Percentiles rank a stretch among this genome's conserved stretches.
Conservation (phyloP, 2,888 invertebrate genomes). For the Parasteatoda lunata region DNA sequence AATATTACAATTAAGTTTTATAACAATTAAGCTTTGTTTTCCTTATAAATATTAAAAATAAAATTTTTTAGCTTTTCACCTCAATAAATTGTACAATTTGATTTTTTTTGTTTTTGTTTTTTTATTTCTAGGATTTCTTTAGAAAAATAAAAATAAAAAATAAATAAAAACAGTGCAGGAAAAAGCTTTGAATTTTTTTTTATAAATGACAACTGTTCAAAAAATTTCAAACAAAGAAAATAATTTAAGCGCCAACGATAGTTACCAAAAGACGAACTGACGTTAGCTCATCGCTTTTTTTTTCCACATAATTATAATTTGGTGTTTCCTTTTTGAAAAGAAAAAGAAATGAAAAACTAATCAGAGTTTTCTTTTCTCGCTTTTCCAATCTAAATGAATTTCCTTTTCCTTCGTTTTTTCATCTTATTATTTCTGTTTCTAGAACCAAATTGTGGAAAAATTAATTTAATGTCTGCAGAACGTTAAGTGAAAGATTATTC, state of each 20-base stretch:
- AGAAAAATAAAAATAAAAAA: not conserved
- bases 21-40: too few relatives aligned
- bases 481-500: slow-evolving; percentile 42
- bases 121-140: not conserved
- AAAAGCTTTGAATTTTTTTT: not conserved
- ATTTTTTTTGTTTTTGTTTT: not conserved
- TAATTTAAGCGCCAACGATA: slow-evolving; percentile 67
- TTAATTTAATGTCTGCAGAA: slow-evolving; percentile 50
- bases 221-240: slow-evolving; percentile 48
- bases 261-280: slow-evolving; percentile 42
- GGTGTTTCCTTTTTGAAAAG: slow-evolving; percentile 36
- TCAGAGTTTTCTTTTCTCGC: slow-evolving; percentile 35
- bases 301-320: slow-evolving; percentile 42
- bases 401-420: not conserved
- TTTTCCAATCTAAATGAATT: slow-evolving; percentile 46
- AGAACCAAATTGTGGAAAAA: slow-evolving; percentile 48
- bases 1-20: too few relatives aligned
- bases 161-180: slow-evolving; percentile 1
- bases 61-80: too few relatives aligned
- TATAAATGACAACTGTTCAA: not conserved
- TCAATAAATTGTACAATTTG: too few relatives aligned
- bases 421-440: not conserved
- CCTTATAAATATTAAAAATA: too few relatives aligned
- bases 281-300: slow-evolving; percentile 16
- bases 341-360: slow-evolving; percentile 29